Conservation (phyloP, 30 jellyfish, hydroid and myxozoan genomes). For the Cassiopea xamachana region DNA sequence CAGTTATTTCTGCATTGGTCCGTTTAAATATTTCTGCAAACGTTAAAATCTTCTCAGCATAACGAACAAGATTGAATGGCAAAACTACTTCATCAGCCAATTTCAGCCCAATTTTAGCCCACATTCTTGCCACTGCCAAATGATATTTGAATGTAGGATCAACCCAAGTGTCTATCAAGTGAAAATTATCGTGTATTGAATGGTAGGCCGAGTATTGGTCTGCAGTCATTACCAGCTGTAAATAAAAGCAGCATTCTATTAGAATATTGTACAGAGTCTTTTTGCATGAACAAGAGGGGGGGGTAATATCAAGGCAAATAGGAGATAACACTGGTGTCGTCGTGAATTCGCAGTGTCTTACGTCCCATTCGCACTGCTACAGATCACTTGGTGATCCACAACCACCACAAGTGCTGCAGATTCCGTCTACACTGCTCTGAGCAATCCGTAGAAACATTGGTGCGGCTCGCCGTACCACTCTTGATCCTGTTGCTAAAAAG, state of each 20-base stretch:
- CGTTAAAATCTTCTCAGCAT: conserved; percentile 30
- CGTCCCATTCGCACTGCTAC: no score
- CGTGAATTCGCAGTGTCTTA: no score
- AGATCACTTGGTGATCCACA: no score
- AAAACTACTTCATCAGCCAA: conserved; percentile 75
- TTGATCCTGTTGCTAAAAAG: no score
- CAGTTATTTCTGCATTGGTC: conserved; percentile 14
- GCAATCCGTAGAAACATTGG: no score
- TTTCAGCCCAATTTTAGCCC: conserved; percentile 82
- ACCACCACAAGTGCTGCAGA: no score
- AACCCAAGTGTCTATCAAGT: conserved; percentile 77
- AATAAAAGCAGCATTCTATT: no score
- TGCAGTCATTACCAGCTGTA: conserved; percentile 54
- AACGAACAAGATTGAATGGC: conserved; percentile 72
- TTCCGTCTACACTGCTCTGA: no score
- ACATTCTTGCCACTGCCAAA: conserved; percentile 74
- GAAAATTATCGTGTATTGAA: conserved; percentile 89
- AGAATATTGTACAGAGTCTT: background rate
- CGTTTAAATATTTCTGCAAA: conserved; percentile 35
- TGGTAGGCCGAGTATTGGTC: conserved; percentile 87
- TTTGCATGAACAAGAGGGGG: no score
- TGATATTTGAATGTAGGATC: conserved; percentile 91
- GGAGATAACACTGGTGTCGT: no score
- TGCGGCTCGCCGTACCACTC: no score
- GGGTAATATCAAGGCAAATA: no score